Evolutionary conservation across 2,888 invertebrate genomes (phyloP), one percentile per base, ranked within the genome.

Genomic region (Terebella lapidaria): DNA sequence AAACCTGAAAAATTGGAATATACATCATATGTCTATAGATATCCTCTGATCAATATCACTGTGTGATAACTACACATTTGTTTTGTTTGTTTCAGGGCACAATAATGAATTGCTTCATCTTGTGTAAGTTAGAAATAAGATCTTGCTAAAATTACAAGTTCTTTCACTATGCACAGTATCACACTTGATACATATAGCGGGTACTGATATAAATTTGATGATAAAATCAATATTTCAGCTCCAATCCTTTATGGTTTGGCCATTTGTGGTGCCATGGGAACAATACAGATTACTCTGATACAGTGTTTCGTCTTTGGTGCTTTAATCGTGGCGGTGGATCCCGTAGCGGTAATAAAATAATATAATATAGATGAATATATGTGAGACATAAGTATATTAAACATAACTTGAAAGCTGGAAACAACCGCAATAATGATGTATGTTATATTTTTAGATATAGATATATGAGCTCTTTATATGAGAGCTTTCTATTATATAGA

Each of bases 281-380:
- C 60, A 1, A 42, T 68, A 4, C 49, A 66, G 3, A 63, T 77
- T 15, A 62, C 67, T 3, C 60, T 76, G 10, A 63, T 74, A n/a
- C 71, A 77, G 57, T 71, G 77, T 45, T 65, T 85, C 25, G 77
- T 84, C 29, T 85, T 85, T 68, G 77, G 81, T 26, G 79, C 85
- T 2, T 74, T 85, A 18, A 84, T 85, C 58, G 83, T 84, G 1
- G 85, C 85, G n/a, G 84, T 85, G 10, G 85, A 85, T 71, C 85
- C 85, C 1, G 85, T 85, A 2, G 84, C 85, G 0, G 84, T 84
- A 69, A 76, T 79, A n/a, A n/a, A n/a, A n/a, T 75, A n/a, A n/a
- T n/a, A n/a, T n/a, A n/a, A n/a, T n/a, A n/a, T n/a, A n/a, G n/a
- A n/a, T n/a, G n/a, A n/a, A n/a, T n/a, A n/a, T n/a, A n/a, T n/a